A percentile compares a stretch with the other conserved stretches of the same genome.
These are phyloP conservation scores for Drosophila erecta DNA, from an alignment of 1,140 invertebrate species.

Conservation along the genomic window DNA sequence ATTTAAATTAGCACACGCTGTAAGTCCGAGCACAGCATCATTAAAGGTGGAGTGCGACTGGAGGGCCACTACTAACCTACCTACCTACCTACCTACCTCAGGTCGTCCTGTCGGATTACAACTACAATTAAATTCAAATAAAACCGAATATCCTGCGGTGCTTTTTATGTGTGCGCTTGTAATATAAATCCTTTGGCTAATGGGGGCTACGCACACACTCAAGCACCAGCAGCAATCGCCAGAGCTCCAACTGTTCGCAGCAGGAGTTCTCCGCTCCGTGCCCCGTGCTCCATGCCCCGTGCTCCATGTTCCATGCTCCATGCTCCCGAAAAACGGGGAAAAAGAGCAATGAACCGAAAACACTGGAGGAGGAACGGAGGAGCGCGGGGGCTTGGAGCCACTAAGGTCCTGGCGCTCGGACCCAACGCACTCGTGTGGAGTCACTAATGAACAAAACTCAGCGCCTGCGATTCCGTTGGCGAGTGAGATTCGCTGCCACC, in stretches of 20 bases:
- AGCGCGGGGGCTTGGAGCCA: slow-evolving; percentile 1
- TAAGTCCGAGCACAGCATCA: not conserved
- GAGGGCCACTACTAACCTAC: no score
- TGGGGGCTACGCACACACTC: slow-evolving; percentile 52
- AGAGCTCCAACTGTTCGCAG: slow-evolving; percentile 66
- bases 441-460: slow-evolving; percentile 70
- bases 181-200: slow-evolving; percentile 80
- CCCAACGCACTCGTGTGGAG: slow-evolving; percentile 48
- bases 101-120: slow-evolving; percentile 59
- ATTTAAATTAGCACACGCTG: slow-evolving; percentile 44
- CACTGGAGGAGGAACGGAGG: slow-evolving; percentile 35
- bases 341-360: slow-evolving; percentile 61
- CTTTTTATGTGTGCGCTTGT: slow-evolving; percentile 77
- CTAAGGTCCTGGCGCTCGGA: not conserved
- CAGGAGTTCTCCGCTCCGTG: slow-evolving; percentile 40
- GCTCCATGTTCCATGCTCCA: no score
- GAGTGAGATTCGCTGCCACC: slow-evolving; percentile 34
- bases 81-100: slow-evolving; percentile 5
- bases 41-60: not conserved
- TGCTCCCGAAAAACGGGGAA: slow-evolving; percentile 17
- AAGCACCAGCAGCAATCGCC: slow-evolving; percentile 41
- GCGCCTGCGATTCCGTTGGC: slow-evolving; percentile 31
- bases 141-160: slow-evolving; percentile 82
- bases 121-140: slow-evolving; percentile 83
- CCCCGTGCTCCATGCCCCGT: no score